Conservation (phyloP, 2,888 invertebrate genomes). For the Cistogaster globosa region DNA sequence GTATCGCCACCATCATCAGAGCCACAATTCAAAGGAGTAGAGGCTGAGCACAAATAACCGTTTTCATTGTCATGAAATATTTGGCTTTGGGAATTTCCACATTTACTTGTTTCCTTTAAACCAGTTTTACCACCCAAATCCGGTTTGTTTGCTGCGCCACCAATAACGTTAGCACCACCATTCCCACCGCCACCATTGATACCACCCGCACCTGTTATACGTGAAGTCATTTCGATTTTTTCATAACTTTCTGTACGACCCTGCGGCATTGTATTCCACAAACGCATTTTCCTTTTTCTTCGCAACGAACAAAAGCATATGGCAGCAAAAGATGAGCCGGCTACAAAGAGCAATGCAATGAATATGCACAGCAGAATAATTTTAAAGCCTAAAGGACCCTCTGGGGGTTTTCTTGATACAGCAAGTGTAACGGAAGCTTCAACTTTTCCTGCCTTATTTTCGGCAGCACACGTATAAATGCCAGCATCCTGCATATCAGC, state of each 20-base stretch:
- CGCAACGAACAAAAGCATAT: constrained; percentile 86
- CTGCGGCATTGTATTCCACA: constrained; percentile 82
- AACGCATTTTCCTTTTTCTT: constrained; percentile 85
- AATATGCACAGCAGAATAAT: constrained; percentile 87
- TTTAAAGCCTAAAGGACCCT: constrained; percentile 85
- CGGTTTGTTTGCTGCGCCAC: constrained; percentile 73
- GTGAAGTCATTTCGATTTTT: constrained; percentile 89
- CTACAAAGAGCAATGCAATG: constrained; percentile 87
- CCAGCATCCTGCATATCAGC: constrained; percentile 90
- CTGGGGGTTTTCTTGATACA: constrained; percentile 87
- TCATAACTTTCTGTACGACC: constrained; percentile 88
- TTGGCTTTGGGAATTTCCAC: constrained; percentile 72
- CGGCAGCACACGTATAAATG: constrained; percentile 90
- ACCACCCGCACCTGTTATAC: constrained; percentile 82
- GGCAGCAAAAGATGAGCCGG: constrained; percentile 87
- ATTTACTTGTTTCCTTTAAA: constrained; percentile 77
- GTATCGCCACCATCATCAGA: constrained; percentile 76
- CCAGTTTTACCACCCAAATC: constrained; percentile 77
- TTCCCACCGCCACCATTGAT: constrained; percentile 46
- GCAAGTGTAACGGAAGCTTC: constrained; percentile 89
- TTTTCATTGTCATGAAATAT: constrained; percentile 78
- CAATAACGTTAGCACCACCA: constrained; percentile 24
- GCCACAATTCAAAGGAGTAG: constrained; percentile 77
- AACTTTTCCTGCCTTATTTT: constrained; percentile 91
- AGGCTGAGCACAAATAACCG: constrained; percentile 78